Conservation (phyloP, 2,888 invertebrate species). For the Mythimna lalbum region DNA sequence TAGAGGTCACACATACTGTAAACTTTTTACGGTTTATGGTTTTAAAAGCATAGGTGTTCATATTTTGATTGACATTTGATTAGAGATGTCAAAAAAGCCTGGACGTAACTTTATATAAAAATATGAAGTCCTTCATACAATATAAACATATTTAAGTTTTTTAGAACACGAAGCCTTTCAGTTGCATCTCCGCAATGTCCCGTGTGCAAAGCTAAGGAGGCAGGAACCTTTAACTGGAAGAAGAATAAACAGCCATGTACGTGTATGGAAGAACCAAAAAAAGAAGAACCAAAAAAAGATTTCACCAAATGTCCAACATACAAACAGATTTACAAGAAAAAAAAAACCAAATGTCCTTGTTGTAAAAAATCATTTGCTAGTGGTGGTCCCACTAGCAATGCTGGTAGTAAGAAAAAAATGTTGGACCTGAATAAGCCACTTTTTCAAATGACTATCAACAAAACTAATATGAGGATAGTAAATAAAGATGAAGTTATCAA, state of each 20-base stretch:
- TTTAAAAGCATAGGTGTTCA: no score
- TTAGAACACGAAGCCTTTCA: no score
- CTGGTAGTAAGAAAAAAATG: not conserved
- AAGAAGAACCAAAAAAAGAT: conserved; percentile 2
- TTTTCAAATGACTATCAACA: conserved; percentile 30
- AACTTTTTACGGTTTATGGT: no score
- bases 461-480: conserved; percentile 28
- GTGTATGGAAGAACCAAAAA: not conserved
- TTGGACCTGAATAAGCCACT: conserved; percentile 11
- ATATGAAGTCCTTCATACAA: no score
- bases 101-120: no score
- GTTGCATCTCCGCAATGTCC: conserved; percentile 5
- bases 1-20: no score
- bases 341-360: not conserved
- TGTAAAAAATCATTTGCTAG: not conserved
- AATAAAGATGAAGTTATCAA: conserved; percentile 42
- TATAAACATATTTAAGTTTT: no score
- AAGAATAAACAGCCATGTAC: conserved; percentile 5
- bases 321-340: conserved; percentile 3
- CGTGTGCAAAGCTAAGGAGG: conserved; percentile 14
- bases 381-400: not conserved
- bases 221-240: not conserved
- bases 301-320: conserved; percentile 5
- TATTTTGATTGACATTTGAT: no score
- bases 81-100: no score